Evolutionary conservation across 2,113 vertebrate species (phyloP).

Genomic region (Lipophrys pholis): DNA sequence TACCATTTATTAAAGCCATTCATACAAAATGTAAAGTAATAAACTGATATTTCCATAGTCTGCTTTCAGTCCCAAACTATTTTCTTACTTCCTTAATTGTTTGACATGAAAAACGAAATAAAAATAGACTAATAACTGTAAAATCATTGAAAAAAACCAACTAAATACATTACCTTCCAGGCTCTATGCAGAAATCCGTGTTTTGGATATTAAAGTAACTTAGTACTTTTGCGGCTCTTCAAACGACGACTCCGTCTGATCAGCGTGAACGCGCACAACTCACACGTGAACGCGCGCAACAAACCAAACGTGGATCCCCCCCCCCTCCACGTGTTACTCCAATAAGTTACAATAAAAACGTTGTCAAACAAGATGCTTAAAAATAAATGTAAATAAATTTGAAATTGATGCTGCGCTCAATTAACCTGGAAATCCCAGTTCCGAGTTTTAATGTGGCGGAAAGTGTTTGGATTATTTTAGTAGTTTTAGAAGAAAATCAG

Average conservation of each 20-base stretch:
- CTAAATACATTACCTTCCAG: conserved; percentile 51
- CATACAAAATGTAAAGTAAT: not conserved
- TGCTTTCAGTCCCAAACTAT: not conserved
- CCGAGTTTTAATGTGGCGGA: too few species aligned
- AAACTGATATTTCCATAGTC: not conserved
- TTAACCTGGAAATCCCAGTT: too few species aligned
- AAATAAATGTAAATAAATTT: too few species aligned
- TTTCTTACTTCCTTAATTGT: conserved; percentile 48
- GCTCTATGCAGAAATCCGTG: not conserved
- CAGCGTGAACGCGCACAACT: conserved; percentile 36
- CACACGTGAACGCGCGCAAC: conserved; percentile 36
- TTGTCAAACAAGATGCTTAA: too few species aligned
- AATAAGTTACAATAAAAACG: too few species aligned
- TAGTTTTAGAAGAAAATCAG: too few species aligned
- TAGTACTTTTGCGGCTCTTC: not conserved
- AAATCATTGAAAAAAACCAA: not conserved
- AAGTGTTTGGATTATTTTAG: too few species aligned
- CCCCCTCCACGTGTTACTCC: too few species aligned
- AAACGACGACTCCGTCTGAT: not conserved
- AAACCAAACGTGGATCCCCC: too few species aligned
- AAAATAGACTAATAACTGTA: not conserved
- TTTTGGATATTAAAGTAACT: not conserved
- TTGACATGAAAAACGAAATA: too few species aligned
- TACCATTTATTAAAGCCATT: not conserved
- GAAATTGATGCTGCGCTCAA: too few species aligned